These are phyloP conservation scores for Tinea pellionella DNA, from an alignment of 2,888 invertebrate species.

Conservation along the genomic window DNA sequence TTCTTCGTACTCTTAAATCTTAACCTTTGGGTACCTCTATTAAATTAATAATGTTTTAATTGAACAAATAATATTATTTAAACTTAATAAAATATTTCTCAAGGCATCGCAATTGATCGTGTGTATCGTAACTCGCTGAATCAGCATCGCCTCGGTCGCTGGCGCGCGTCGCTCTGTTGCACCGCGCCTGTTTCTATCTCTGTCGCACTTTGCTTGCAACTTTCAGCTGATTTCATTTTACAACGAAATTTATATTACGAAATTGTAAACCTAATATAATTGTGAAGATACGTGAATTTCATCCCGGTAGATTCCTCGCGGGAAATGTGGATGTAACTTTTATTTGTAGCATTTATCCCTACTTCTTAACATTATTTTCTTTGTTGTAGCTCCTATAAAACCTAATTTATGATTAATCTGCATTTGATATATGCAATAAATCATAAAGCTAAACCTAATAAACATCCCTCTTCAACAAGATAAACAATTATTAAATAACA, in stretches of 20 bases:
- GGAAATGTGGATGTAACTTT: not conserved
- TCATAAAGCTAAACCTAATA: not conserved
- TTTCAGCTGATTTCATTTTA: constrained; percentile 60
- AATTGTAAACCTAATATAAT: constrained; percentile 29
- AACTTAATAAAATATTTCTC: too few relatives aligned
- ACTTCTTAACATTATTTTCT: not conserved
- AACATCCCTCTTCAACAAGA: not conserved
- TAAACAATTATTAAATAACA: not conserved
- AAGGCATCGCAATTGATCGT: not conserved
- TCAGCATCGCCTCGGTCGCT: constrained; percentile 34
- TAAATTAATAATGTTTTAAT: too few relatives aligned
- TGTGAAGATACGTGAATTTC: constrained; percentile 5
- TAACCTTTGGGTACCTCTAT: too few relatives aligned
- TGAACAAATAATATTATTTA: too few relatives aligned
- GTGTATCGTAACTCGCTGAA: constrained; percentile 27
- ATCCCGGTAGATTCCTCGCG: not conserved
- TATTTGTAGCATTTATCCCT: not conserved
- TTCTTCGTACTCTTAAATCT: too few relatives aligned
- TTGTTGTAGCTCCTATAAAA: too few relatives aligned
- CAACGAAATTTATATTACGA: constrained; percentile 33
- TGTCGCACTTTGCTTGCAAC: constrained; percentile 45
- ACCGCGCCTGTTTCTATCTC: constrained; percentile 59
- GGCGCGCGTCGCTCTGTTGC: constrained; percentile 45
- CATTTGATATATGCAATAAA: not conserved
- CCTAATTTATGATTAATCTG: too few relatives aligned